phyloP scores from a whole-genome alignment of 2,797 vertebrate species.

The Crypturellus tataupa region DNA sequence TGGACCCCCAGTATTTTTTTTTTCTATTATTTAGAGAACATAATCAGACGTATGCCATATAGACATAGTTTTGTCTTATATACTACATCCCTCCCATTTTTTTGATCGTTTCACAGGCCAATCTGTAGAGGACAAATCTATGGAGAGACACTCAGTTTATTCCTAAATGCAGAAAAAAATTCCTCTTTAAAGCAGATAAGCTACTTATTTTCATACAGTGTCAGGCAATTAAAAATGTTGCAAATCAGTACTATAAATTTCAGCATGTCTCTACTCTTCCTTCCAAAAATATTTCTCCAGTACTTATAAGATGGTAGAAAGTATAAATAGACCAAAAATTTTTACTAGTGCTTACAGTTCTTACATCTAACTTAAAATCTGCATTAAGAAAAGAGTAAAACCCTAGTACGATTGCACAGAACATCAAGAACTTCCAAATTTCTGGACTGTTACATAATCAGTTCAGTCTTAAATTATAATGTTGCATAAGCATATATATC shows the following conservation, averaged over 20 bases:
- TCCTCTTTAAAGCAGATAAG: neutral
- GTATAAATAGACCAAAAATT: neutral
- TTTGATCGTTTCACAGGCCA: neutral
- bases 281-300: neutral
- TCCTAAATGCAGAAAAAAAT: neutral
- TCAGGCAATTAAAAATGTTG: slow-evolving; percentile 7
- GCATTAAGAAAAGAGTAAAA: neutral
- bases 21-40: neutral
- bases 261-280: neutral
- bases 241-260: neutral
- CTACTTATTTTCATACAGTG: slow-evolving; percentile 7
- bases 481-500: neutral
- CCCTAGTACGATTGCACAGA: neutral
- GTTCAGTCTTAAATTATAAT: slow-evolving; percentile 57
- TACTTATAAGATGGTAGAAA: neutral
- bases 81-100: neutral
- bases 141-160: neutral
- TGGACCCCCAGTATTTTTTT: neutral
- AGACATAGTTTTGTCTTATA: neutral
- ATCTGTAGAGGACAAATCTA: neutral
- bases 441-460: neutral
- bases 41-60: neutral
- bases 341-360: neutral
- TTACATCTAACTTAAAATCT: neutral
- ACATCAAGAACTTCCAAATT: neutral